Conservation (phyloP, 2,113 vertebrate species). For the Damaliscus lunatus region DNA sequence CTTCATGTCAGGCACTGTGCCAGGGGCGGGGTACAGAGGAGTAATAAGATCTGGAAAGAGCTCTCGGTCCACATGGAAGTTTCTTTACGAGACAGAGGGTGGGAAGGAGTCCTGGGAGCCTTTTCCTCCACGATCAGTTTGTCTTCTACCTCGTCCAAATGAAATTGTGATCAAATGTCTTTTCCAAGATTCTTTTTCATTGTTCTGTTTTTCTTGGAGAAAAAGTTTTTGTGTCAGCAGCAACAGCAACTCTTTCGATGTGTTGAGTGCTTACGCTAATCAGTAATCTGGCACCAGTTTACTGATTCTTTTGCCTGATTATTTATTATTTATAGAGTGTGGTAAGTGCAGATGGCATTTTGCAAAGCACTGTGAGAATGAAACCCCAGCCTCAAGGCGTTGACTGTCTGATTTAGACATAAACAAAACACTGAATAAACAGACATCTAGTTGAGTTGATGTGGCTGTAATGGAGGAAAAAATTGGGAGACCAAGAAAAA, state of each 20-base stretch:
- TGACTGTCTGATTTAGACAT: constrained; percentile 70
- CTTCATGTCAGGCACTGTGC: background rate
- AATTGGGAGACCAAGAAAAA: constrained; percentile 36
- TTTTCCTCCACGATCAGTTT: background rate
- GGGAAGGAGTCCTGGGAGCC: background rate
- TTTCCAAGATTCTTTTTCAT: constrained; percentile 46
- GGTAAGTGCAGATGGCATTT: constrained; percentile 70
- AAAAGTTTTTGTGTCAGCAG: constrained; percentile 56
- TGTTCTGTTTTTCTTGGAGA: constrained; percentile 64
- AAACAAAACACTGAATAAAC: constrained; percentile 71
- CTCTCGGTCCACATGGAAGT: background rate
- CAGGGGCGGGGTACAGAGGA: background rate
- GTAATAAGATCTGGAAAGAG: background rate
- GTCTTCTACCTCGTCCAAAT: constrained; percentile 25
- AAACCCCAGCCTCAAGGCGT: constrained; percentile 56
- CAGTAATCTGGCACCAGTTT: constrained; percentile 60
- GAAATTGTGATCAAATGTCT: constrained; percentile 40
- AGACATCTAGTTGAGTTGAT: constrained; percentile 44
- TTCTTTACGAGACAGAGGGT: background rate
- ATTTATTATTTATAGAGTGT: constrained; percentile 74
- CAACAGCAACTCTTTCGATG: constrained; percentile 27
- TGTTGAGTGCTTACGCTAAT: constrained; percentile 65
- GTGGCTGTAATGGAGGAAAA: constrained; percentile 38
- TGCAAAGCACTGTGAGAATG: constrained; percentile 64
- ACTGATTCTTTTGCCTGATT: constrained; percentile 68